Evolutionary conservation across 1,140 invertebrate species (phyloP).

Genomic region (Ceratosolen fusciceps): DNA sequence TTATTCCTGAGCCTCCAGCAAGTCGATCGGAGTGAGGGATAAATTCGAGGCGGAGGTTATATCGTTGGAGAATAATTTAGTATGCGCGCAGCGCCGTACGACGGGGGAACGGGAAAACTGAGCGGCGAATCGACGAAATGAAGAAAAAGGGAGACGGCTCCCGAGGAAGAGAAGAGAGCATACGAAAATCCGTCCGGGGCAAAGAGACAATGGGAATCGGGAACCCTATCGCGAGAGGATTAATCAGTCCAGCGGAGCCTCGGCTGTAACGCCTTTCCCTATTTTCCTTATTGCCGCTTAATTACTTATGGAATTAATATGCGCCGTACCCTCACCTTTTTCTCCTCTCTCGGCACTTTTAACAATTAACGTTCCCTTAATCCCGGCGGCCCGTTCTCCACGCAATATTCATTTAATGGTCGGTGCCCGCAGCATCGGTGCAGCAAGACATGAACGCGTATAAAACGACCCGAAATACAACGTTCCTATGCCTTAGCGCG

Average conservation of each 20-base stretch:
- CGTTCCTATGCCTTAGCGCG: too few relatives aligned
- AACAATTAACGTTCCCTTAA: too few relatives aligned
- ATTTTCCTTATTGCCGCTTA: neutral
- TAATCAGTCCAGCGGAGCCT: neutral
- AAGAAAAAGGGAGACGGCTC: neutral
- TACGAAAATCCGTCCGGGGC: neutral
- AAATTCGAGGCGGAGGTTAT: slow-evolving; percentile 46
- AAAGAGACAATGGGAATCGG: neutral
- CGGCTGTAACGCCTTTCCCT: neutral
- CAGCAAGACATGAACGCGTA: too few relatives aligned
- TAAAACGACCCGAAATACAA: too few relatives aligned
- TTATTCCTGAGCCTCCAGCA: slow-evolving; percentile 47
- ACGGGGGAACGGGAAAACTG: slow-evolving; percentile 30
- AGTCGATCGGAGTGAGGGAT: slow-evolving; percentile 45
- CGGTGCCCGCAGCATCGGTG: too few relatives aligned
- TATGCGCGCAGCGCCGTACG: slow-evolving; percentile 29
- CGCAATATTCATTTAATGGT: too few relatives aligned
- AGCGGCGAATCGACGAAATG: neutral
- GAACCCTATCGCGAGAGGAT: neutral
- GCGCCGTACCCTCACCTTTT: too few relatives aligned
- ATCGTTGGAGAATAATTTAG: slow-evolving; percentile 45
- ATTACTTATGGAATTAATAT: neutral
- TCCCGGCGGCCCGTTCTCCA: too few relatives aligned
- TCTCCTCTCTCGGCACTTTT: too few relatives aligned
- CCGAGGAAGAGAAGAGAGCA: neutral